Conservation (phyloP, 2,888 invertebrate species). For the Brenthis ino region DNA sequence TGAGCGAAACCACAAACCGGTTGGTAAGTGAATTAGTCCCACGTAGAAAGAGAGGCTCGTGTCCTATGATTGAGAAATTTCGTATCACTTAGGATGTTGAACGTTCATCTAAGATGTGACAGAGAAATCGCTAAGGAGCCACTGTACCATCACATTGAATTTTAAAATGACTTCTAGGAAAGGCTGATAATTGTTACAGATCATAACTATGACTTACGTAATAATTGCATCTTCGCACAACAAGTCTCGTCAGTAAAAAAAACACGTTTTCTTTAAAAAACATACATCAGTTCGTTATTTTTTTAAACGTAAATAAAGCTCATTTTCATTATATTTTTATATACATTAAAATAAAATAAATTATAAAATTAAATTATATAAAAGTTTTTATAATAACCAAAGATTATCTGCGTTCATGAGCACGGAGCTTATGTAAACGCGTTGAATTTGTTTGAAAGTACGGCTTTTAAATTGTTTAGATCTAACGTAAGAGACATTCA, state of each 20-base stretch:
- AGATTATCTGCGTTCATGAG: slow-evolving; percentile 28
- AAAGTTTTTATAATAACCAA: slow-evolving; percentile 13
- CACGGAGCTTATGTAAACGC: slow-evolving; percentile 37
- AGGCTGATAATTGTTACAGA: no score
- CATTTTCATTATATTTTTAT: no score
- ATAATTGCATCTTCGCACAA: no score
- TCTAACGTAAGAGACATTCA: slow-evolving; percentile 37
- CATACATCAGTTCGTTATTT: no score
- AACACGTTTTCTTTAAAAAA: no score
- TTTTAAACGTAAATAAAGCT: no score
- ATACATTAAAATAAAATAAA: no score
- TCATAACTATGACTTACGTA: no score
- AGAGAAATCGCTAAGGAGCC: background rate
- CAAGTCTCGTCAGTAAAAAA: no score
- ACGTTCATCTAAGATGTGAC: slow-evolving; percentile 1
- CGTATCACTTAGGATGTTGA: slow-evolving; percentile 63
- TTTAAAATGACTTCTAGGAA: no score
- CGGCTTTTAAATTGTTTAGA: slow-evolving; percentile 40
- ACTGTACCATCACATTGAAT: no score
- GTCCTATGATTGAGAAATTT: slow-evolving; percentile 72
- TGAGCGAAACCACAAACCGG: slow-evolving; percentile 69
- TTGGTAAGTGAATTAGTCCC: slow-evolving; percentile 60
- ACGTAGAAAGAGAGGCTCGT: slow-evolving; percentile 69
- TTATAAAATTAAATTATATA: background rate
- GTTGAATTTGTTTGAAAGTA: slow-evolving; percentile 38